phyloP scores from a whole-genome alignment of 2,797 vertebrate genomes.

The Chaetophractus vellerosus region DNA sequence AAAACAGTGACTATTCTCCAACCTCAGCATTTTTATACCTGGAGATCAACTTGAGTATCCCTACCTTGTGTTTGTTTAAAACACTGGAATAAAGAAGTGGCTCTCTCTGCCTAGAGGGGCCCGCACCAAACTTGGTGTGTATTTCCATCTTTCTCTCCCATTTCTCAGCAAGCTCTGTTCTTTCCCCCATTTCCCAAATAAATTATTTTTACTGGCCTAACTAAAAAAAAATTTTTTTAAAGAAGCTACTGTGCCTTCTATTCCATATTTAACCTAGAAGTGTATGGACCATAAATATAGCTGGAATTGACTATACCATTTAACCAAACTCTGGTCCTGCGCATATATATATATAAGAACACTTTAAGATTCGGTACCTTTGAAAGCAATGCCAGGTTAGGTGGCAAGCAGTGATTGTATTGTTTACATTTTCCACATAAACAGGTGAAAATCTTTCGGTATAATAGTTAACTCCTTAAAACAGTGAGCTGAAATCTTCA shows the following conservation, averaged over 20 bases:
- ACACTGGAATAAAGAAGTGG: background rate
- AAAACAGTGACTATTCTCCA: background rate
- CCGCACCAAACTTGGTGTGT: no score
- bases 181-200: no score
- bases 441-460: background rate
- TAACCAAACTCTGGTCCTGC: background rate
- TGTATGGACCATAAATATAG: background rate
- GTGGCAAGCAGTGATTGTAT: background rate
- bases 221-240: no score
- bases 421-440: conserved; percentile 37
- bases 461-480: background rate
- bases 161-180: no score
- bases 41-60: background rate
- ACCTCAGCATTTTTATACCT: background rate
- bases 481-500: background rate
- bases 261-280: background rate
- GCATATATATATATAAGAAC: background rate
- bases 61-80: conserved; percentile 28
- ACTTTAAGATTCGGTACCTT: background rate
- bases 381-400: background rate
- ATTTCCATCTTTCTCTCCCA: no score
- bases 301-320: background rate
- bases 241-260: background rate
- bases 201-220: no score
- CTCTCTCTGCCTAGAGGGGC: no score